phyloP scores from a whole-genome alignment of 2,888 invertebrate species.

The Camponotus fellah region DNA sequence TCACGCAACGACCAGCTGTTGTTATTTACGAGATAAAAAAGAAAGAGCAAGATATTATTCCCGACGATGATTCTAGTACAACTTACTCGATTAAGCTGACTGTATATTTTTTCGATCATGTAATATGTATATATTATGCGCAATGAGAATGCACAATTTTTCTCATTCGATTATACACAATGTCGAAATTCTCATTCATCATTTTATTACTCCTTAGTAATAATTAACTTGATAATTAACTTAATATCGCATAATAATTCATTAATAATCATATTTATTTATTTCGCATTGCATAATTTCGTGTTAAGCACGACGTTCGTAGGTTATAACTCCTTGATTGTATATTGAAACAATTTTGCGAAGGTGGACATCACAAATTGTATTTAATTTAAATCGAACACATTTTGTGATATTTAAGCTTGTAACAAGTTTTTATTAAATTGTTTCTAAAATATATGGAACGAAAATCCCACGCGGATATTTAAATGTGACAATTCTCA shows the following conservation, averaged over 20 bases:
- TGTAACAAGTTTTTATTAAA: conserved; percentile 57
- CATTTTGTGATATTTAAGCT: not conserved
- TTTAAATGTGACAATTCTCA: conserved; percentile 9
- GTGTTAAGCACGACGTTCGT: conserved; percentile 58
- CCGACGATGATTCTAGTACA: conserved; percentile 9
- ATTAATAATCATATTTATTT: conserved; percentile 37
- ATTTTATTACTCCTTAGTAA: conserved; percentile 30
- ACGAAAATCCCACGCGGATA: not conserved
- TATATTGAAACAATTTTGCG: conserved; percentile 43
- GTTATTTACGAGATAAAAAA: conserved; percentile 24
- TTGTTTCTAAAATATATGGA: not conserved
- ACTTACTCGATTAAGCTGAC: conserved; percentile 6
- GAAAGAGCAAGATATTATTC: conserved; percentile 19
- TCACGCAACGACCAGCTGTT: conserved; percentile 20
- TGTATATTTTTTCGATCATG: conserved; percentile 4
- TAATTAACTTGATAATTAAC: conserved; percentile 53
- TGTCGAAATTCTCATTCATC: conserved; percentile 59
- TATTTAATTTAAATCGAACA: conserved; percentile 16
- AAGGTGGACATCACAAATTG: not conserved
- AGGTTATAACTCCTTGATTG: conserved; percentile 57
- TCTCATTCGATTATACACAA: conserved; percentile 50
- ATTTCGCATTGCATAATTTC: conserved; percentile 45
- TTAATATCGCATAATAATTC: not conserved
- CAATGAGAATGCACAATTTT: conserved; percentile 63
- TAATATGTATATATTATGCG: conserved; percentile 9